Percentiles rank a stretch among this genome's conserved stretches.
Evolutionary conservation across 2,797 vertebrate genomes (phyloP).

Genomic region (Diplodus sargus): DNA sequence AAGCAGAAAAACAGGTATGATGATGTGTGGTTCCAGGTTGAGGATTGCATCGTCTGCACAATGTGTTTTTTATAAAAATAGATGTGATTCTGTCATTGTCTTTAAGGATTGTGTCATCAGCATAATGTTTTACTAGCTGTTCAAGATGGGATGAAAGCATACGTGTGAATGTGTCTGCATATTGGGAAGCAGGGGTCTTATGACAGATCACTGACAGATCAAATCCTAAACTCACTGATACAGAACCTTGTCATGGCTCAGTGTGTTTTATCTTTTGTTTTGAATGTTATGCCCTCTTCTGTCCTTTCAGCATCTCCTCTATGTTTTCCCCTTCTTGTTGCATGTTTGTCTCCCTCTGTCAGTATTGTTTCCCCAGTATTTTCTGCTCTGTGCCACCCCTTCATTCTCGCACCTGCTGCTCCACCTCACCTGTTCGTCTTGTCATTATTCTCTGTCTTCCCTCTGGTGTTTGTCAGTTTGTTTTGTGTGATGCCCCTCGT

Average conservation of each 20-base stretch:
- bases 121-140: slow-evolving; percentile 33
- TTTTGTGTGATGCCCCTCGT: too few relatives aligned
- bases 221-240: slow-evolving; percentile 43
- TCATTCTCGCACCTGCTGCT: too few relatives aligned
- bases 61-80: slow-evolving; percentile 29
- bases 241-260: slow-evolving; percentile 27
- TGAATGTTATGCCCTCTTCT: too few relatives aligned
- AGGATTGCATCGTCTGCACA: slow-evolving; percentile 22
- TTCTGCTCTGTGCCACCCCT: too few relatives aligned
- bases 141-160: slow-evolving; percentile 10
- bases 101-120: slow-evolving; percentile 31
- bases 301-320: too few relatives aligned
- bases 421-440: too few relatives aligned
- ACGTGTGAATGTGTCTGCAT: neutral
- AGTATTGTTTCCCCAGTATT: too few relatives aligned
- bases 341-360: too few relatives aligned
- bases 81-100: neutral
- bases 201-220: slow-evolving; percentile 37
- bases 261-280: too few relatives aligned
- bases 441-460: too few relatives aligned
- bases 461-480: too few relatives aligned
- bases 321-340: too few relatives aligned
- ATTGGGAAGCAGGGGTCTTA: slow-evolving; percentile 16
- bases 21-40: neutral
- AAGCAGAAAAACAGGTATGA: slow-evolving; percentile 9